Percentiles rank a stretch among this genome's conserved stretches.
These are phyloP conservation scores for Puffinus mauretanicus DNA, from an alignment of 2,113 vertebrate genomes.

Conservation along the genomic window DNA sequence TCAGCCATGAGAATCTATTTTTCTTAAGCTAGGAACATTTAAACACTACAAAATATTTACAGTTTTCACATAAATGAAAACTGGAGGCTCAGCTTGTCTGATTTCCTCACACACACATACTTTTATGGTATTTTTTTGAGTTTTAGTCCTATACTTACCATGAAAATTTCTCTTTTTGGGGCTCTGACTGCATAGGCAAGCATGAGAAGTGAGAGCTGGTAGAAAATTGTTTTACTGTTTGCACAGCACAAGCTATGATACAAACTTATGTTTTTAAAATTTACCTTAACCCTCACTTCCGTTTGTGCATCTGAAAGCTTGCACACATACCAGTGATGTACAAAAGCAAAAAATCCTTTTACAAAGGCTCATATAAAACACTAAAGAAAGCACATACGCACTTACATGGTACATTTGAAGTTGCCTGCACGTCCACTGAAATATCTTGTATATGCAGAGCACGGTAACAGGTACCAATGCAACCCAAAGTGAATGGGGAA, in stretches of 20 bases:
- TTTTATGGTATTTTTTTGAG: neutral
- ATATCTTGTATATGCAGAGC: neutral
- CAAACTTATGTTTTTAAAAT: neutral
- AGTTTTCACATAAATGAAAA: neutral
- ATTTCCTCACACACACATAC: neutral
- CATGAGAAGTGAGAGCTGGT: neutral
- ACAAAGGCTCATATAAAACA: accelerated
- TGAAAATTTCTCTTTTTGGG: neutral
- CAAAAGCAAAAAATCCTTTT: neutral
- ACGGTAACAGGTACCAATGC: accelerated
- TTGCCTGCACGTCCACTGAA: neutral
- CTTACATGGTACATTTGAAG: neutral
- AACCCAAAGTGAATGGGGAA: accelerated
- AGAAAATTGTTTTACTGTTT: neutral
- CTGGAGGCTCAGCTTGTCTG: neutral
- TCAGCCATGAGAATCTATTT: neutral
- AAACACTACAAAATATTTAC: neutral
- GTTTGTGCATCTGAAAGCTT: neutral
- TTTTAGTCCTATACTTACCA: neutral
- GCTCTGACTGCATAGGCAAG: neutral
- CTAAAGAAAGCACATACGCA: neutral
- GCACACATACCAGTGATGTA: accelerated
- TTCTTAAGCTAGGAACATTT: neutral
- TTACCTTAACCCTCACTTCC: neutral
- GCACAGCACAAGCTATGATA: neutral